phyloP scores from a whole-genome alignment of 2,888 invertebrate species.

The Amphipyra berbera region DNA sequence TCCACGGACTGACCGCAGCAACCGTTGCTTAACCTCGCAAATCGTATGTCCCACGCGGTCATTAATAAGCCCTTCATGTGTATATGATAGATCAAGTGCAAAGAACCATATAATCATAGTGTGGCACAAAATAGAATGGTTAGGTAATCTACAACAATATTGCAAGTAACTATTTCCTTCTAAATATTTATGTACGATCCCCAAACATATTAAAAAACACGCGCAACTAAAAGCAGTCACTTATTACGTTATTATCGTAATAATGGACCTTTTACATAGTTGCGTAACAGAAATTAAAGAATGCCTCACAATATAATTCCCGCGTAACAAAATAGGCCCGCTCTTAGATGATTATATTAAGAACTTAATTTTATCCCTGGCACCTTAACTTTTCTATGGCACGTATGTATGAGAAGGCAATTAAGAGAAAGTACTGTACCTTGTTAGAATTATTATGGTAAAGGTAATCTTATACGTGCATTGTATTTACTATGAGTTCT shows the following conservation, averaged over 20 bases:
- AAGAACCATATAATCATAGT: no score
- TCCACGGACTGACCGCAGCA: no score
- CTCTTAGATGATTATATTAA: constrained; percentile 57
- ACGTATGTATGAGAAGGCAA: constrained; percentile 74
- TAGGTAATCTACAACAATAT: neutral
- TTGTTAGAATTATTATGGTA: constrained; percentile 79
- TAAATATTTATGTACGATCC: neutral
- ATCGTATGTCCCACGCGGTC: no score
- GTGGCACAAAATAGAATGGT: no score
- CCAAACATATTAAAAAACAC: constrained; percentile 4
- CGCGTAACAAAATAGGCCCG: constrained; percentile 38
- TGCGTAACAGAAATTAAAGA: constrained; percentile 40
- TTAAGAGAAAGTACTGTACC: constrained; percentile 78
- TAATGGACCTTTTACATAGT: constrained; percentile 10
- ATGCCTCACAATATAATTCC: constrained; percentile 34
- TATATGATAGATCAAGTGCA: no score
- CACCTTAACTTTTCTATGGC: constrained; percentile 71
- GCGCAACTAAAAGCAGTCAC: constrained; percentile 8
- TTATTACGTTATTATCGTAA: constrained; percentile 25
- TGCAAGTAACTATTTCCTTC: neutral
- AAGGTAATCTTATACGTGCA: constrained; percentile 72
- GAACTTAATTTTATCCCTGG: constrained; percentile 70
- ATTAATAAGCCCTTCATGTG: no score
- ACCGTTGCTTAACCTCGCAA: no score
- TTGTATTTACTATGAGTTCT: constrained; percentile 59